These are phyloP conservation scores for Malthinus flaveolus DNA, from an alignment of 2,888 invertebrate genomes.

Conservation along the genomic window DNA sequence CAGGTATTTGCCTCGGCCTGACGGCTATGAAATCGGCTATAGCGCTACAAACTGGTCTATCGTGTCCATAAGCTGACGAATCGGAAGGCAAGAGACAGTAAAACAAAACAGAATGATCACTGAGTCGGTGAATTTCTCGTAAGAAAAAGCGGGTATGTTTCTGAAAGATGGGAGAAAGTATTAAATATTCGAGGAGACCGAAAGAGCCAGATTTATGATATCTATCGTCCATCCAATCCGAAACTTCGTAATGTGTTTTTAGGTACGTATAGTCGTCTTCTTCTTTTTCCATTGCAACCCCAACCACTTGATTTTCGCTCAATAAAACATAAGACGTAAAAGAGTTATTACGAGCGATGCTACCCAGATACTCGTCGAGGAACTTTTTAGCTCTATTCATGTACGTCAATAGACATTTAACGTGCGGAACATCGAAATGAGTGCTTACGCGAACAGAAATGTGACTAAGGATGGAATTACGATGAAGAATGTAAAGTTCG, in stretches of 20 bases:
- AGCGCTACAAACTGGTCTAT: constrained; percentile 38
- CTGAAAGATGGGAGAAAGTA: constrained; percentile 64
- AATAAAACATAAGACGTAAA: constrained; percentile 38
- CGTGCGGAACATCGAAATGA: constrained; percentile 31
- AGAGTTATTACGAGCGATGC: constrained; percentile 38
- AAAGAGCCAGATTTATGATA: constrained; percentile 45
- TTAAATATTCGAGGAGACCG: constrained; percentile 54
- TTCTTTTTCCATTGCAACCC: constrained; percentile 43
- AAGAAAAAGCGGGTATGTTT: constrained; percentile 61
- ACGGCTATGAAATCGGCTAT: constrained; percentile 42
- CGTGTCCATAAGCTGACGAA: constrained; percentile 18
- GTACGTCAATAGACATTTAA: constrained; percentile 36
- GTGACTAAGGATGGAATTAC: constrained; percentile 43
- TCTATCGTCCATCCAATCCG: constrained; percentile 46
- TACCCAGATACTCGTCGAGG: constrained; percentile 37
- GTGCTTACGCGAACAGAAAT: constrained; percentile 38
- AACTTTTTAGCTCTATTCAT: constrained; percentile 34
- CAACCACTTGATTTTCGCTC: constrained; percentile 40
- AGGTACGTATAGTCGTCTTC: constrained; percentile 48
- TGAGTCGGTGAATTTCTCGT: constrained; percentile 64
- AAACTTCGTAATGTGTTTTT: constrained; percentile 51
- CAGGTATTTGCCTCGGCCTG: constrained; percentile 40
- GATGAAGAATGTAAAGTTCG: constrained; percentile 54
- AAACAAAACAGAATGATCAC: constrained; percentile 59
- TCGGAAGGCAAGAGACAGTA: constrained; percentile 59